A percentile compares a stretch with the other conserved stretches of the same genome.
These are phyloP conservation scores for Galbula dea DNA, from an alignment of 2,113 vertebrate species.

Conservation along the genomic window DNA sequence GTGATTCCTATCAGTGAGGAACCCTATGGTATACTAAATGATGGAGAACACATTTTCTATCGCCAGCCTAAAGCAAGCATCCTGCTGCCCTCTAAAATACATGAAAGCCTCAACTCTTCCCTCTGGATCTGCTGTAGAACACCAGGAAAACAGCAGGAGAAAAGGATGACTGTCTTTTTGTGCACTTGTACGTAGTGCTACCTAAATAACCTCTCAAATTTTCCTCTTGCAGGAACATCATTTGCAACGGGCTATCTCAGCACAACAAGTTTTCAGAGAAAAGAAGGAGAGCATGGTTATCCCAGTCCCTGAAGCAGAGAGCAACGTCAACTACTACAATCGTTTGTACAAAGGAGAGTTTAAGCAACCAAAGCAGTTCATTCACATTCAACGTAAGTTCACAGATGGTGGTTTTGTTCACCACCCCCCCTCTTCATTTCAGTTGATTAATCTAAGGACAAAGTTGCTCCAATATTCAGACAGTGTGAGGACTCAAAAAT, in stretches of 20 bases:
- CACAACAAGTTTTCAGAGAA: constrained; percentile 92
- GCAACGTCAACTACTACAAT: constrained; percentile 90
- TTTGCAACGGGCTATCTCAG: constrained; percentile 92
- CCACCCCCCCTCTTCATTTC: not conserved
- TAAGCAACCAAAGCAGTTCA: constrained; percentile 91
- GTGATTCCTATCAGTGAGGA: not conserved
- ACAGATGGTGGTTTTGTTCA: not conserved
- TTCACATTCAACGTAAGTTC: constrained; percentile 92
- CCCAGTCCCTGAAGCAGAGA: constrained; percentile 91
- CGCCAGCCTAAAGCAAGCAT: not conserved
- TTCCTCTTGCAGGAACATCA: constrained; percentile 87
- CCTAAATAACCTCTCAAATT: not conserved
- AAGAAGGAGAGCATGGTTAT: constrained; percentile 96
- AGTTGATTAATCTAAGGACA: not conserved
- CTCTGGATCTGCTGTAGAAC: not conserved
- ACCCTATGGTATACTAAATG: not conserved
- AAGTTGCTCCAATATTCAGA: not conserved
- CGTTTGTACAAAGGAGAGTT: constrained; percentile 91
- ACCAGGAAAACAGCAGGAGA: not conserved
- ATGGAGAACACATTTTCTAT: not conserved
- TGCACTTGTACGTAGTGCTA: fast-evolving
- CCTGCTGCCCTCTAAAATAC: not conserved
- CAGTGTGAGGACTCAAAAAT: not conserved
- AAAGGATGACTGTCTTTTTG: not conserved
- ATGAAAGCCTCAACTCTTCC: not conserved